A percentile compares a stretch with the other conserved stretches of the same genome.
Evolutionary conservation across 2,888 invertebrate species (phyloP).

Genomic region (Muschampia plurimacula): DNA sequence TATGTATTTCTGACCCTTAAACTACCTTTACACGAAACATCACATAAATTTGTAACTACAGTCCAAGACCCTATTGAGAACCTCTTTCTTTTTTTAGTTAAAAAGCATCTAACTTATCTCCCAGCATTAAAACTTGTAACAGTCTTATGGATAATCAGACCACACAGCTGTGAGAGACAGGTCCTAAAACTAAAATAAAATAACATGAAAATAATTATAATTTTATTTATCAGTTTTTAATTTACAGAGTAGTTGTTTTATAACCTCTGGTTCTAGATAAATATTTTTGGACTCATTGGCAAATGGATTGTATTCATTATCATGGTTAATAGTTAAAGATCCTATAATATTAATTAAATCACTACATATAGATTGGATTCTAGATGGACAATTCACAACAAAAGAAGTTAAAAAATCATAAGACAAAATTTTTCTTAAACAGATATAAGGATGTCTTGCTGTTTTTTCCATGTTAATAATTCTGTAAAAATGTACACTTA

Average conservation of each 20-base stretch:
- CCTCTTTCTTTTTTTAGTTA: too few species aligned
- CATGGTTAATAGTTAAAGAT: constrained; percentile 50
- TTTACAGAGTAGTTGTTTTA: constrained; percentile 57
- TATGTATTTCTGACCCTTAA: too few species aligned
- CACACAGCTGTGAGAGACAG: too few species aligned
- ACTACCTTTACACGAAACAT: too few species aligned
- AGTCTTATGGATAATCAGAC: too few species aligned
- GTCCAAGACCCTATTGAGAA: too few species aligned
- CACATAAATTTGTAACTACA: too few species aligned
- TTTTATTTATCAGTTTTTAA: constrained; percentile 1
- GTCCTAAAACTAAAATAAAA: neutral
- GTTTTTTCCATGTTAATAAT: constrained; percentile 50
- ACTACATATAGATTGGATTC: constrained; percentile 53
- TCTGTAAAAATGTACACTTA: constrained; percentile 65
- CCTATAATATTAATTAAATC: constrained; percentile 54
- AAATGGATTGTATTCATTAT: constrained; percentile 78
- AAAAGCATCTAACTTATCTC: too few species aligned
- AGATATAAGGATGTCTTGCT: constrained; percentile 64
- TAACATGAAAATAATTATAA: neutral
- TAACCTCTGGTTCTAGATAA: constrained; percentile 75
- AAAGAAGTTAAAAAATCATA: constrained; percentile 55
- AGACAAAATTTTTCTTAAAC: constrained; percentile 61
- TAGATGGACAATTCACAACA: constrained; percentile 51
- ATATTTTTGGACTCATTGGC: constrained; percentile 78
- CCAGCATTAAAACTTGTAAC: too few species aligned